Percentiles rank a stretch among this genome's conserved stretches.
phyloP scores from a whole-genome alignment of 1,140 invertebrate genomes.

The Eriocheir sinensis region DNA sequence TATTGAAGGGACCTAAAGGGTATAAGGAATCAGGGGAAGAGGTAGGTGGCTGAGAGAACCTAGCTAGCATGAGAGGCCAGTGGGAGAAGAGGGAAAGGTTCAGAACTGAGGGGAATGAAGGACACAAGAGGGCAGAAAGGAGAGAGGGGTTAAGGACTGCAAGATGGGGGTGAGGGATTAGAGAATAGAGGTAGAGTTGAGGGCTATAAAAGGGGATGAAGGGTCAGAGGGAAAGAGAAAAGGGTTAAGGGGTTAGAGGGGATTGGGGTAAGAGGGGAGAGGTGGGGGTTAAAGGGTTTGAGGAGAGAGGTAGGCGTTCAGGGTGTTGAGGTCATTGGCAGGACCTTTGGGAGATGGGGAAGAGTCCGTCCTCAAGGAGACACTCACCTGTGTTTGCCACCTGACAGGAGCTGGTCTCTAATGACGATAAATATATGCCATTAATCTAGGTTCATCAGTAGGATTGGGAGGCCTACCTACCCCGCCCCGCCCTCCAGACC shows the following conservation, averaged over 20 bases:
- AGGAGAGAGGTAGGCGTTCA: background rate
- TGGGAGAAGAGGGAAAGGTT: no score
- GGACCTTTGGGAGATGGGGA: background rate
- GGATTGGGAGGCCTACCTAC: constrained; percentile 43
- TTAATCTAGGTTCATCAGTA: background rate
- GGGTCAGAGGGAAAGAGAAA: background rate
- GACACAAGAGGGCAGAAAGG: no score
- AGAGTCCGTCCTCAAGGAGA: background rate
- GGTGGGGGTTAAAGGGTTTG: background rate
- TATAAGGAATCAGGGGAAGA: no score
- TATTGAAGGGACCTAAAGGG: no score
- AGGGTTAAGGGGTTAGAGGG: background rate
- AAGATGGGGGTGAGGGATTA: background rate
- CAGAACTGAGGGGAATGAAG: no score
- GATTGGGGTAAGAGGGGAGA: background rate
- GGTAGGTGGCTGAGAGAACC: no score
- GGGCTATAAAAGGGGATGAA: background rate
- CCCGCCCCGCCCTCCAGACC: background rate
- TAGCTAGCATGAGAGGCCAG: no score
- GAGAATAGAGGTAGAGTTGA: background rate
- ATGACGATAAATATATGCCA: constrained; percentile 46
- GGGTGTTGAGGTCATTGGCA: background rate
- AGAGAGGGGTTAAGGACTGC: no score
- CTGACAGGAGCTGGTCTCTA: background rate
- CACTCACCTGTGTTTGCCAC: constrained; percentile 4